These are phyloP conservation scores for Papilio demoleus DNA, from an alignment of 2,888 invertebrate genomes.

Conservation along the genomic window DNA sequence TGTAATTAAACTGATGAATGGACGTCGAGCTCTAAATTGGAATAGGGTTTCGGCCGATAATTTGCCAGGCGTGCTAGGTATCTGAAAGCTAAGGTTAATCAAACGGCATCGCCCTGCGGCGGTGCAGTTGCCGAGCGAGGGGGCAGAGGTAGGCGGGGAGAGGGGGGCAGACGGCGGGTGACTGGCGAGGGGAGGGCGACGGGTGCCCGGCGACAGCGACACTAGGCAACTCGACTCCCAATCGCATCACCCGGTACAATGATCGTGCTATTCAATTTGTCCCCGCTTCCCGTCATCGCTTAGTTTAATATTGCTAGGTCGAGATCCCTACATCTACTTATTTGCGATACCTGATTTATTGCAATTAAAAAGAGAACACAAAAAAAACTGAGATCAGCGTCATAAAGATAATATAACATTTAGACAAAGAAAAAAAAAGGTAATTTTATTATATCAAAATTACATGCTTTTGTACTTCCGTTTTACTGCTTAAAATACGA, in stretches of 20 bases:
- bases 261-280: conserved; percentile 39
- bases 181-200: background rate
- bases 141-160: background rate
- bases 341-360: background rate
- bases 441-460: too few relatives aligned
- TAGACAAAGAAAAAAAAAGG: too few relatives aligned
- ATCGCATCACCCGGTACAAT: conserved; percentile 36
- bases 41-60: conserved; percentile 23
- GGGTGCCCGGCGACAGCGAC: conserved; percentile 29
- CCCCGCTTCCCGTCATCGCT: conserved; percentile 36
- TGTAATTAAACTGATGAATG: conserved; percentile 3
- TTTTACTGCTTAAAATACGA: too few relatives aligned
- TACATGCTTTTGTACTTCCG: too few relatives aligned
- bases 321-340: conserved; percentile 17
- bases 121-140: conserved; percentile 24
- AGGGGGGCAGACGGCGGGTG: conserved; percentile 12
- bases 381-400: too few relatives aligned
- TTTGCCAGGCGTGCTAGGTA: conserved; percentile 8
- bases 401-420: too few relatives aligned
- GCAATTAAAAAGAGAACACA: background rate
- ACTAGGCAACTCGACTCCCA: conserved; percentile 26
- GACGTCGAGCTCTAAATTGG: conserved; percentile 5
- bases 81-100: conserved; percentile 24
- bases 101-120: conserved; percentile 26
- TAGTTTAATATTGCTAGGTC: conserved; percentile 11